These are phyloP conservation scores for Caranx melampygus DNA, from an alignment of 2,113 vertebrate species.

Conservation along the genomic window DNA sequence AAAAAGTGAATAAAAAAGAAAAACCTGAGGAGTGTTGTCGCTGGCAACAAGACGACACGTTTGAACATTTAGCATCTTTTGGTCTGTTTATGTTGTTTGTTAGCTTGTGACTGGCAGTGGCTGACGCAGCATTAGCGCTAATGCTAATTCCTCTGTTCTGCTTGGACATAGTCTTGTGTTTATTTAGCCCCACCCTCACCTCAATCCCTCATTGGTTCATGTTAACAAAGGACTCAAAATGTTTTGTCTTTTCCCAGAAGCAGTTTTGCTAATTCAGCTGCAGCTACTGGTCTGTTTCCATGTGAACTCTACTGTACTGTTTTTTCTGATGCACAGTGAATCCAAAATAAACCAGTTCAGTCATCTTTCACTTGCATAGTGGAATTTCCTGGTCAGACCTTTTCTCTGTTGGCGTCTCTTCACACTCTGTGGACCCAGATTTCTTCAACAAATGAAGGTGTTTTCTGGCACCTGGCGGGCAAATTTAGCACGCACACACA, in stretches of 20 bases:
- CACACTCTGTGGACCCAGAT: background rate
- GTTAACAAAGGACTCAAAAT: background rate
- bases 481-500: conserved; percentile 2
- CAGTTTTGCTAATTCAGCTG: background rate
- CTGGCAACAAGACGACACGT: too few relatives aligned
- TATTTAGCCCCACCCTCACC: too few relatives aligned
- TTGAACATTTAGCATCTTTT: too few relatives aligned
- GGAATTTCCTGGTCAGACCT: background rate
- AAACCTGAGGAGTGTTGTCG: too few relatives aligned
- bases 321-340: too few relatives aligned
- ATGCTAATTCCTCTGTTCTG: too few relatives aligned
- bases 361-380: background rate
- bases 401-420: background rate
- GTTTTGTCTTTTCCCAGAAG: background rate
- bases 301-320: background rate
- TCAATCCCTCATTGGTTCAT: too few relatives aligned
- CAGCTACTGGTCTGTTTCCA: background rate
- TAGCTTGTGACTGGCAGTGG: too few relatives aligned
- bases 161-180: too few relatives aligned
- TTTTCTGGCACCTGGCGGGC: background rate
- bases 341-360: background rate
- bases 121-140: too few relatives aligned
- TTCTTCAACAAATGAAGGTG: background rate
- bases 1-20: too few relatives aligned
- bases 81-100: too few relatives aligned